Evolutionary conservation across 2,888 invertebrate genomes (phyloP), one percentile per base, ranked within the genome.

Genomic region (Conops quadrifasciatus): DNA sequence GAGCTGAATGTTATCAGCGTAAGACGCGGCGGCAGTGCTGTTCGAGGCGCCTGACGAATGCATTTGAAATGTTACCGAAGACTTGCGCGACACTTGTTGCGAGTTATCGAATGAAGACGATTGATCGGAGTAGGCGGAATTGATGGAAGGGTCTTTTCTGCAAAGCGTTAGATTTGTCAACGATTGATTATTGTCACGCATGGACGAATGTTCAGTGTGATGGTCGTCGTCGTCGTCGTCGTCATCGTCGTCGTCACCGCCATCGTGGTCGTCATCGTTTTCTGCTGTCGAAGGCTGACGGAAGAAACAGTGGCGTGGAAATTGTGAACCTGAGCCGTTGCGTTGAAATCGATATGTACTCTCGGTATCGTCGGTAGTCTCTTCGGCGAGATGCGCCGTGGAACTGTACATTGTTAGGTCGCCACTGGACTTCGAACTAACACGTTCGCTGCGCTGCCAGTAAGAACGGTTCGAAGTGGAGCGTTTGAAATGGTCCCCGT

Each of bases 371-470:
- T 73, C 75, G 1, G 70, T 59, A 4, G 73, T 72, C 28, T 75
- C 74, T 66, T 77, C 76, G 7, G 77, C 78, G 16, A 83, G 68
- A 30, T 79, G 81, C 2, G 80, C 80, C 7, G 75, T 78, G 16
- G 82, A 82, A 58, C 80, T 83, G 71, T 85, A 86, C 83, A 84
- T 84, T 68, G 85, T 85, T 4, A 86, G 77, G 75, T 86, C 86
- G 1, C 83, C 84, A 67, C 86, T 86, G 0, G 86, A 86, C 68
- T 86, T 86, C 9, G 86, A 86, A 75, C 82, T 85, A 0, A 83
- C 79, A 0, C 76, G 77, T 59, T 85, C 82, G 1, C 79, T 68
- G 62, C 81, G 79, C 58, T 79, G 78, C 77, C 80, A 79, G 51
- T 77, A 77, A 24, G 71, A 75, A 56, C 78, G 76, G 66, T 72